Evolutionary conservation across 1,140 invertebrate species (phyloP).

Genomic region (Hyphantria cunea): DNA sequence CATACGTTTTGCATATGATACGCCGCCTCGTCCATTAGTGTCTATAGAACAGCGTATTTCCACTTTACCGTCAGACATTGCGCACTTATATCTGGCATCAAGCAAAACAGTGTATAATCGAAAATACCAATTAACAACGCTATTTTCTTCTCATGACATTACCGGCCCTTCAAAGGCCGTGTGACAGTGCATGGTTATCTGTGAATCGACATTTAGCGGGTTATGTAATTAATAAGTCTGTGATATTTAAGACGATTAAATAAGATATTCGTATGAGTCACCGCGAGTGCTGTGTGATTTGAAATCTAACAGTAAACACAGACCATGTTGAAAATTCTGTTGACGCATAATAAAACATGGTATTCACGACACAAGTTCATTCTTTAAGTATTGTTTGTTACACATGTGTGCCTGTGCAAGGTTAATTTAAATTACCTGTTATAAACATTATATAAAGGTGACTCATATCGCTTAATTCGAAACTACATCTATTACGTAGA

Average conservation of each 20-base stretch:
- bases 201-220: slow-evolving; percentile 36
- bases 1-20: slow-evolving; percentile 30
- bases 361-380: slow-evolving; percentile 23
- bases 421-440: slow-evolving; percentile 30
- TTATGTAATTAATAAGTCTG: slow-evolving; percentile 72
- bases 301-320: slow-evolving; percentile 45
- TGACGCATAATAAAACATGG: slow-evolving; percentile 37
- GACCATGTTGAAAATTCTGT: slow-evolving; percentile 21
- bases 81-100: slow-evolving; percentile 22
- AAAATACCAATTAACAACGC: slow-evolving; percentile 5
- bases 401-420: slow-evolving; percentile 28
- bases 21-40: slow-evolving; percentile 25
- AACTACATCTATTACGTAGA: background rate
- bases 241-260: slow-evolving; percentile 75
- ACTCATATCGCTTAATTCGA: slow-evolving; percentile 1
- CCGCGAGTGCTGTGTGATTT: slow-evolving; percentile 49
- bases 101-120: slow-evolving; percentile 16
- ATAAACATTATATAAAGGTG: slow-evolving; percentile 6
- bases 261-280: slow-evolving; percentile 59
- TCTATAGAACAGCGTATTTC: slow-evolving; percentile 18
- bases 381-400: slow-evolving; percentile 28
- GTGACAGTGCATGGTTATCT: slow-evolving; percentile 32
- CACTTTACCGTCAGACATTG: slow-evolving; percentile 19
- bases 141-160: slow-evolving; percentile 19
- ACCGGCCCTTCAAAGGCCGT: slow-evolving; percentile 10